Percentiles rank a stretch among this genome's conserved stretches.
phyloP scores from a whole-genome alignment of 2,113 vertebrate species.

The Columba janthina region DNA sequence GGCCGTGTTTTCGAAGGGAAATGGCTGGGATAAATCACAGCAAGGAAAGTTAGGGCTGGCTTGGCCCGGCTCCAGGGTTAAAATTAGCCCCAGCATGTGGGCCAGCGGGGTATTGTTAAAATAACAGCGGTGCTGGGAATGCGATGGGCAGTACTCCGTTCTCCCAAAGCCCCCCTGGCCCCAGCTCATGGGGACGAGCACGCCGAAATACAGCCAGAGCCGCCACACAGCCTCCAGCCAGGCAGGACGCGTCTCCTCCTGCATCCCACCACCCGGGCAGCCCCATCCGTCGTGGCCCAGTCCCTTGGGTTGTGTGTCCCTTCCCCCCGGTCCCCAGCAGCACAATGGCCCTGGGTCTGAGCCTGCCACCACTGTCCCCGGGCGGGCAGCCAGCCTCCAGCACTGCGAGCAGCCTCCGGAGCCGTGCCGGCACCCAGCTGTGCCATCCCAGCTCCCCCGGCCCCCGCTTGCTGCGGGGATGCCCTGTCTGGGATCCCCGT shows the following conservation, averaged over 20 bases:
- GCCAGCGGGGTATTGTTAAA: not conserved
- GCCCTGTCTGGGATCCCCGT: not conserved
- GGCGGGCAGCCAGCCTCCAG: not conserved
- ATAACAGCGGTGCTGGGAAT: conserved; percentile 10
- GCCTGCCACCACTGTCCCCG: not conserved
- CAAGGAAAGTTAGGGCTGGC: conserved; percentile 1
- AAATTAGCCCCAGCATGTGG: conserved; percentile 27
- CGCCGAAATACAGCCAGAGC: accelerated
- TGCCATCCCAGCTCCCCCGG: not conserved
- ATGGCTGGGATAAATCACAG: conserved; percentile 45
- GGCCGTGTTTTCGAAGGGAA: conserved; percentile 55
- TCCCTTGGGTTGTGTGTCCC: not conserved
- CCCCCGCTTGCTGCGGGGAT: accelerated
- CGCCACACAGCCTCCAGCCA: accelerated
- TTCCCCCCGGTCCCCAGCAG: not conserved
- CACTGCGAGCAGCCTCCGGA: not conserved
- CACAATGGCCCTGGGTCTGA: not conserved
- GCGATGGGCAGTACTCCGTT: not conserved
- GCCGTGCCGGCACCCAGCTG: not conserved
- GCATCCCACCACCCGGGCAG: not conserved
- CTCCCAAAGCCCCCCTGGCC: not conserved
- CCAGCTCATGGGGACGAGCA: not conserved
- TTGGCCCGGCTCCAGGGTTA: conserved; percentile 45
- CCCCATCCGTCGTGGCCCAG: not conserved
- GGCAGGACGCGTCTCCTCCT: not conserved